Base-by-base conservation (phyloP, 2,113 vertebrate genomes). In the Gasterosteus aculeatus region DNA sequence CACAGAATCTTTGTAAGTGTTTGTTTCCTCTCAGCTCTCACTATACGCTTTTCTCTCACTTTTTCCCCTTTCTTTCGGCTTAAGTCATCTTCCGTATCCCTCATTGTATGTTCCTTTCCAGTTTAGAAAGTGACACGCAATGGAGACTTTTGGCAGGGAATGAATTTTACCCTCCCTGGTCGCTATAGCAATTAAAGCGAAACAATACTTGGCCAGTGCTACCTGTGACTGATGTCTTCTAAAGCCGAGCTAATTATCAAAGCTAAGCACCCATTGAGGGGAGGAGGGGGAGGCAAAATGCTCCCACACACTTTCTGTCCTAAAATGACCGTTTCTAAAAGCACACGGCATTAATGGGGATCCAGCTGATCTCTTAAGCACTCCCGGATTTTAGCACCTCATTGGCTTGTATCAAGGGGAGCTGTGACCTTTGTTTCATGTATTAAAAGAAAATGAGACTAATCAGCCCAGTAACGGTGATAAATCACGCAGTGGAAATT, bases 1-100 rank as follows among this genome's bases (percentile, higher is more conserved):
- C 98, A 9, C 98, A 99, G 92, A 99, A 99, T 90, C 94, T 99
- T 38, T 99, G 98, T 99, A 92, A 96, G 98, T 96, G 82, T 82
- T 53, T 44, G 26, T 69, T 72, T 80, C 64, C 49, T 64, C 33
- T 66, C 22, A 35, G 29, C n/a, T 54, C 6, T 31, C 35, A 29
- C 44, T 26, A 31, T 3, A 26, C 3, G n/a, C 19, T 26, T 12
- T 46, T 42, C 35, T 1, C n/a, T 51, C 33, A 38, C 35, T 38
- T 10, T 51, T 7, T 22, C 11, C 2, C 11, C 15, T 14, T 69
- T 49, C 16, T 53, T 31, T 57, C 41, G 9, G n/a, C 33, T 44
- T 47, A 11, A 46, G 7, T 71, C 41, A 49, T 10, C 10, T 51
- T 12, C 8, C 39, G 2, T 53, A 7, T 31, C 1, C 10, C 38